These are phyloP conservation scores for Enteromius trimaculatus DNA, from an alignment of 2,797 vertebrate species.

Conservation along the genomic window DNA sequence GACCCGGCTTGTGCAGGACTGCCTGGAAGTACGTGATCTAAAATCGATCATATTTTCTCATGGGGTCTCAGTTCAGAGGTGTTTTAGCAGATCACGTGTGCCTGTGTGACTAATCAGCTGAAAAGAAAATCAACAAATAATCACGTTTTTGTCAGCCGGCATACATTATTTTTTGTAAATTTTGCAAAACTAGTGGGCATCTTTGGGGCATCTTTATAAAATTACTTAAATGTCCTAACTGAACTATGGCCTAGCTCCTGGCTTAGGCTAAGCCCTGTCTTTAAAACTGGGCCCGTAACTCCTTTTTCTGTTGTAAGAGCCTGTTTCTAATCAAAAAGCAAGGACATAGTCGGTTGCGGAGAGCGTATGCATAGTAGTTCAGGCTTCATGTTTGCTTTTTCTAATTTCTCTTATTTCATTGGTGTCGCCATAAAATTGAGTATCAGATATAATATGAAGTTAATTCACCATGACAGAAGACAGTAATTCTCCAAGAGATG, in stretches of 20 bases:
- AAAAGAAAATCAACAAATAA: background rate
- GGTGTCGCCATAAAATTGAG: conserved; percentile 5
- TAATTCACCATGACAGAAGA: conserved; percentile 43
- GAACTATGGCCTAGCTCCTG: too few species aligned
- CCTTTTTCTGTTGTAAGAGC: background rate
- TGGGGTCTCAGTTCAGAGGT: background rate
- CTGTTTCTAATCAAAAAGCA: conserved; percentile 17
- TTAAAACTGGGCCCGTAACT: too few species aligned
- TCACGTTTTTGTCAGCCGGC: background rate
- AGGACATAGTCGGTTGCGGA: background rate
- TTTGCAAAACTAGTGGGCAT: background rate
- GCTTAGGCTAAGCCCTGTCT: too few species aligned
- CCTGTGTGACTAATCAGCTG: background rate
- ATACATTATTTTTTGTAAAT: background rate
- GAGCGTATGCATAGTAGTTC: background rate
- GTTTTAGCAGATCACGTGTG: background rate
- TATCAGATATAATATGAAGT: conserved; percentile 20
- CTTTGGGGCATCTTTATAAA: too few species aligned
- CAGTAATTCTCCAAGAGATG: conserved; percentile 45
- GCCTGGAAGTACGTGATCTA: background rate
- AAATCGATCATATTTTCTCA: background rate
- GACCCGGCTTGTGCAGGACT: background rate
- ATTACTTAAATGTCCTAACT: too few species aligned
- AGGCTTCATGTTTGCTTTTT: conserved; percentile 9
- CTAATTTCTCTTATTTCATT: conserved; percentile 20